Evolutionary conservation across 1,140 invertebrate species (phyloP).

Genomic region (Sitophilus oryzae): DNA sequence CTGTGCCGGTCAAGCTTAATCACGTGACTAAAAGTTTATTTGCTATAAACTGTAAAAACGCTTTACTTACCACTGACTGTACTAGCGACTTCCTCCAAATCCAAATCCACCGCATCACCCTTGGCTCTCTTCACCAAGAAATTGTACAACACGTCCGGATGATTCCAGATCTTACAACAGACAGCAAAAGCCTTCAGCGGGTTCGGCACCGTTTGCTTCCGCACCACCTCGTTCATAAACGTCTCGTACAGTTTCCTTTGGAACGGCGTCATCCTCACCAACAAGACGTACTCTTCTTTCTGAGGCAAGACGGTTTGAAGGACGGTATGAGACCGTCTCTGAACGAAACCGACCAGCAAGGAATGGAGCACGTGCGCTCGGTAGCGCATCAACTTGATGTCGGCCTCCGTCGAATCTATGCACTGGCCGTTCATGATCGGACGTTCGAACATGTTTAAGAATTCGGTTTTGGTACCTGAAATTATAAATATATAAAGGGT

Average conservation of each 20-base stretch:
- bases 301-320: constrained; percentile 78
- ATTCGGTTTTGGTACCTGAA: constrained; percentile 74
- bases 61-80: constrained; percentile 44
- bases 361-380: constrained; percentile 86
- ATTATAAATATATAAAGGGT: not conserved
- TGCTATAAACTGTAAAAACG: not conserved
- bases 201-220: constrained; percentile 82
- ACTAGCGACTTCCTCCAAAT: constrained; percentile 71
- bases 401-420: constrained; percentile 84
- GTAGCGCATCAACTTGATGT: constrained; percentile 77
- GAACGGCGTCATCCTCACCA: constrained; percentile 80
- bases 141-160: constrained; percentile 94
- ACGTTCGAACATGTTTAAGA: constrained; percentile 92
- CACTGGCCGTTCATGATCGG: constrained; percentile 94
- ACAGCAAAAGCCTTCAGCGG: constrained; percentile 97
- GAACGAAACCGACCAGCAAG: constrained; percentile 85
- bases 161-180: constrained; percentile 99
- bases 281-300: constrained; percentile 87
- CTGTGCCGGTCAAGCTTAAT: too few relatives aligned
- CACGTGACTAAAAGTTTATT: too few relatives aligned
- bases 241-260: constrained; percentile 83
- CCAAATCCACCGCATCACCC: constrained; percentile 81
- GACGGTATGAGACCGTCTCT: constrained; percentile 83
- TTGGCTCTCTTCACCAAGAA: constrained; percentile 77
- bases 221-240: constrained; percentile 87